Evolutionary conservation across 1,140 invertebrate species (phyloP), one percentile per base, ranked within the genome.

Genomic region (Magallana ariakensis): DNA sequence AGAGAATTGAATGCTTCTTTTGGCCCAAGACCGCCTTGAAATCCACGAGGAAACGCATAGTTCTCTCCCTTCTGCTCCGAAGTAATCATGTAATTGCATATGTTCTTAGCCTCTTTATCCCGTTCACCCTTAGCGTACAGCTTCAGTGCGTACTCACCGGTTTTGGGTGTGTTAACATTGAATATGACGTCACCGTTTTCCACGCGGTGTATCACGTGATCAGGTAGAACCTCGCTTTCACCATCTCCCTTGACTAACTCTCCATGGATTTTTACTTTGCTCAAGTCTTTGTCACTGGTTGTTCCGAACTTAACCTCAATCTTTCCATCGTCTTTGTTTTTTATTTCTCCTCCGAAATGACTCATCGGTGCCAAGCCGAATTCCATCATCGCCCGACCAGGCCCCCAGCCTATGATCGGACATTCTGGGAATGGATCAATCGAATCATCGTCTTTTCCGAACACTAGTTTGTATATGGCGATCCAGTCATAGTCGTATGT

Each of bases 401-500:
- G 92, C 1, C 92, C 92, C 92, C 92, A 93, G 3, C 91, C 92
- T 19, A 90, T 89, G 0, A 88, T 82, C 11, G 92, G 92, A 81
- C 89, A 90, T 83, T 91, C 89, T n/a, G 92, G 92, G 84, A 89
- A 92, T 2, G 90, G 89, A 33, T 90, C 82, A 75, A 89, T 91
- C 16, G 88, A 85, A 1, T 89, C 86, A 26, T 88, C 87, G 0
- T 89, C 89, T 66, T 88, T 89, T 54, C 86, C 87, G 33, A 91
- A 90, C 46, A 90, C 70, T 55, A 93, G 84, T 87, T 93, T 93
- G 80, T 92, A 93, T 54, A 92, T 87, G 58, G 88, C 90, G 55
- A 93, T 88, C 92, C 92, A 93, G 83, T 93, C 92, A 80, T 93
- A 93, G 83, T 93, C 90, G 55, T 92, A 93, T 4, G 70, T 80